Evolutionary conservation across 2,888 invertebrate species (phyloP).

Genomic region (Drosophila hamatofila): DNA sequence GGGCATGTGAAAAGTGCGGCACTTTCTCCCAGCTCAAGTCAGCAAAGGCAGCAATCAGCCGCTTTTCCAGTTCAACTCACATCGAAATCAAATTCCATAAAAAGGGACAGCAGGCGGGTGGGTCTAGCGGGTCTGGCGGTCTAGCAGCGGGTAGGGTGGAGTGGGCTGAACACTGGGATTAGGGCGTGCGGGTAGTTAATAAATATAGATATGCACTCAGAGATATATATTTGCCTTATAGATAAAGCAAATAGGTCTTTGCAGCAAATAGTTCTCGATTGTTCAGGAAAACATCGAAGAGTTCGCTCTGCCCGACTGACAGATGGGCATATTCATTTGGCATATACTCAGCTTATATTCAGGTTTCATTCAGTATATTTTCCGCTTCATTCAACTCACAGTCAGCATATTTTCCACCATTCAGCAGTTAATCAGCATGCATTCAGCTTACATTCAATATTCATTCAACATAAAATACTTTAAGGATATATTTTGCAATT

Average conservation of each 20-base stretch:
- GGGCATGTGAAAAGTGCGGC: constrained; percentile 68
- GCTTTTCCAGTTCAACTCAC: constrained; percentile 53
- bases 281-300: neutral
- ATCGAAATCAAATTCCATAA: constrained; percentile 47
- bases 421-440: too few relatives aligned
- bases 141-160: neutral
- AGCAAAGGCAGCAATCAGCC: constrained; percentile 12
- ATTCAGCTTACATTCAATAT: neutral
- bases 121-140: neutral
- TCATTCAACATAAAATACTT: neutral
- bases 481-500: neutral
- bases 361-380: neutral
- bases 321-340: neutral
- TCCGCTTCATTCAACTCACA: too few relatives aligned
- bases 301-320: neutral
- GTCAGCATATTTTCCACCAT: too few relatives aligned
- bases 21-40: constrained; percentile 61
- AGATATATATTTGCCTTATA: neutral
- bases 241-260: neutral
- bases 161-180: neutral
- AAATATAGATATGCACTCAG: neutral
- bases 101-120: constrained; percentile 11
- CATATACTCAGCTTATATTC: neutral
- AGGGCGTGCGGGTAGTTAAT: constrained; percentile 2
- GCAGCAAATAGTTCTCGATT: neutral